phyloP scores from a whole-genome alignment of 2,888 invertebrate genomes.

The Dugesia japonica region DNA sequence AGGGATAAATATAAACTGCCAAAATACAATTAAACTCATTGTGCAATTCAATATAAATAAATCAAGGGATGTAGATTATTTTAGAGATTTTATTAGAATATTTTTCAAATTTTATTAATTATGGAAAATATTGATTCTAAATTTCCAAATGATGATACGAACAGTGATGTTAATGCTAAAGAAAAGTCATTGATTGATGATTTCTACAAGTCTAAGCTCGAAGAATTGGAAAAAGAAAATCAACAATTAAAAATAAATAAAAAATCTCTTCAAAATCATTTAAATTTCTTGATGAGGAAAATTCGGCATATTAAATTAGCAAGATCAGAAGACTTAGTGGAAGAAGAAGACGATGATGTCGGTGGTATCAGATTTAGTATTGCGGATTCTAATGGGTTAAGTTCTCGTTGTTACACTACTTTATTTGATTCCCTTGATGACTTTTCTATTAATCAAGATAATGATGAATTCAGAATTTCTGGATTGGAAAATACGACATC shows the following conservation, averaged over 20 bases:
- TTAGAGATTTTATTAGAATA: too few species aligned
- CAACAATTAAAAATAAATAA: conserved; percentile 30
- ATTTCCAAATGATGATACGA: too few species aligned
- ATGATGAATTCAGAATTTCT: background rate
- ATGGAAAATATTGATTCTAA: too few species aligned
- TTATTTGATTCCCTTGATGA: conserved; percentile 1
- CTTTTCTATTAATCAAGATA: conserved; percentile 5
- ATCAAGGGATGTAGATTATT: background rate
- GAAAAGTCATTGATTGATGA: background rate
- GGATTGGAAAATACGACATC: background rate
- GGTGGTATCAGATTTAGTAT: background rate
- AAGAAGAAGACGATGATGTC: background rate
- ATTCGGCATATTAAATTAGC: background rate
- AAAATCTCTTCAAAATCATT: conserved; percentile 28
- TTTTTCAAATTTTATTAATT: too few species aligned
- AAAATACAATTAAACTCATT: conserved; percentile 13
- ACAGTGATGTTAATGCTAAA: background rate
- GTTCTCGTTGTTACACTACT: conserved; percentile 6
- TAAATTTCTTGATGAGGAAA: background rate
- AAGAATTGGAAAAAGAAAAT: conserved; percentile 31
- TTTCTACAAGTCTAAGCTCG: background rate
- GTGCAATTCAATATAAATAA: background rate
- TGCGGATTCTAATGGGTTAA: background rate
- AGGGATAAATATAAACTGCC: background rate
- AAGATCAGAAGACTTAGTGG: background rate